phyloP scores from a whole-genome alignment of 2,888 invertebrate genomes.

The Terebella lapidaria region DNA sequence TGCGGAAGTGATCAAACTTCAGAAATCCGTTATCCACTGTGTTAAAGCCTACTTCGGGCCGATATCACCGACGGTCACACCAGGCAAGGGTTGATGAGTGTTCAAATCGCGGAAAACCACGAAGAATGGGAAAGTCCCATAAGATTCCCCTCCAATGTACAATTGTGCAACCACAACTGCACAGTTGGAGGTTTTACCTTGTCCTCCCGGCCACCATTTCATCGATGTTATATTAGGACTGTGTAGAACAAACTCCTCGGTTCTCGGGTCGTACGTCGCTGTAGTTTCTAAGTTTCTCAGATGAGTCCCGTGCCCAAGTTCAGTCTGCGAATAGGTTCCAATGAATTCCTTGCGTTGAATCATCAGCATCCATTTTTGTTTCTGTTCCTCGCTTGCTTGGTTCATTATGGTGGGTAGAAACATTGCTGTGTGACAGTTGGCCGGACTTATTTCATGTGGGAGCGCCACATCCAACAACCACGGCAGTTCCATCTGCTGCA shows the following conservation, averaged over 20 bases:
- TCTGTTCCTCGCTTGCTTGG: conserved; percentile 79
- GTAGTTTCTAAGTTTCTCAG: too few relatives aligned
- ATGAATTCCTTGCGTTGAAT: conserved; percentile 73
- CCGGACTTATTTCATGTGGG: conserved; percentile 19
- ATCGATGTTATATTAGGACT: too few relatives aligned
- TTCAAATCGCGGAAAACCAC: conserved; percentile 85
- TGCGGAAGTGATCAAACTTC: conserved; percentile 78
- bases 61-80: conserved; percentile 89
- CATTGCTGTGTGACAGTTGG: conserved; percentile 80
- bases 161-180: conserved; percentile 89
- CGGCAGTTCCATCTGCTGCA: too few relatives aligned
- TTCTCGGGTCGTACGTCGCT: too few relatives aligned
- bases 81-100: conserved; percentile 75
- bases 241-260: too few relatives aligned
- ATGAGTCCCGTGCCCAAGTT: conserved; percentile 89
- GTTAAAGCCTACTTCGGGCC: conserved; percentile 88
- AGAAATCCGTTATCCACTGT: conserved; percentile 89
- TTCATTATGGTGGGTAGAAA: conserved; percentile 85
- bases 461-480: conserved; percentile 21
- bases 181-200: conserved; percentile 87
- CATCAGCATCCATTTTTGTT: conserved; percentile 76
- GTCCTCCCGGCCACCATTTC: too few relatives aligned
- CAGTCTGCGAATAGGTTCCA: conserved; percentile 92
- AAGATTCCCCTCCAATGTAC: conserved; percentile 73
- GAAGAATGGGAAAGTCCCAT: conserved; percentile 88